Conservation (phyloP, 2,888 invertebrate species). For the Formica aserva region DNA sequence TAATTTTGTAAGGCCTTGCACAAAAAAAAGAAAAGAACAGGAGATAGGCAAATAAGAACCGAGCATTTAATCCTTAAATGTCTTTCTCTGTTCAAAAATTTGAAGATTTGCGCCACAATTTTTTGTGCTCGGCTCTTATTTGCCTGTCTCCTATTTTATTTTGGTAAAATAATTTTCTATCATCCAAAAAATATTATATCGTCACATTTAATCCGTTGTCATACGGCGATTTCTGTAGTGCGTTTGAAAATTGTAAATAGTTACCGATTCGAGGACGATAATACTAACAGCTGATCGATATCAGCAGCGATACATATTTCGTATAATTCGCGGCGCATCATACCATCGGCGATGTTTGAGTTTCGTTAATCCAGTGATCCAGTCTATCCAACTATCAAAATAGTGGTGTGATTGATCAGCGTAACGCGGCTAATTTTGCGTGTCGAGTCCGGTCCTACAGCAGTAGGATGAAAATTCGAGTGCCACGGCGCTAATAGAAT, state of each 20-base stretch:
- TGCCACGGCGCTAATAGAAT: constrained; percentile 53
- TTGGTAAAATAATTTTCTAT: no score
- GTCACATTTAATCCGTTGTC: constrained; percentile 11
- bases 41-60: no score
- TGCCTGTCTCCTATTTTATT: no score
- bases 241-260: background rate
- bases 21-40: no score
- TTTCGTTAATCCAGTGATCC: constrained; percentile 65
- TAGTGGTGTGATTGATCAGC: constrained; percentile 60
- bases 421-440: constrained; percentile 65
- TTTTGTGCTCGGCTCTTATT: no score
- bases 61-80: no score
- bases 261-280: constrained; percentile 4
- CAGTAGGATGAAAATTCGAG: constrained; percentile 66
- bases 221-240: background rate
- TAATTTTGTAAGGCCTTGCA: no score
- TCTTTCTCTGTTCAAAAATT: no score
- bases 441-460: constrained; percentile 23
- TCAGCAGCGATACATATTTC: background rate
- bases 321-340: constrained; percentile 45
- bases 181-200: background rate
- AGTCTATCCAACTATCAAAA: constrained; percentile 60
- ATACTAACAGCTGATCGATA: background rate
- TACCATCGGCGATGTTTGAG: constrained; percentile 45
- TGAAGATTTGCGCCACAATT: no score